Evolutionary conservation across 1,140 invertebrate genomes (phyloP).

Genomic region (Paraescarpia echinospica): DNA sequence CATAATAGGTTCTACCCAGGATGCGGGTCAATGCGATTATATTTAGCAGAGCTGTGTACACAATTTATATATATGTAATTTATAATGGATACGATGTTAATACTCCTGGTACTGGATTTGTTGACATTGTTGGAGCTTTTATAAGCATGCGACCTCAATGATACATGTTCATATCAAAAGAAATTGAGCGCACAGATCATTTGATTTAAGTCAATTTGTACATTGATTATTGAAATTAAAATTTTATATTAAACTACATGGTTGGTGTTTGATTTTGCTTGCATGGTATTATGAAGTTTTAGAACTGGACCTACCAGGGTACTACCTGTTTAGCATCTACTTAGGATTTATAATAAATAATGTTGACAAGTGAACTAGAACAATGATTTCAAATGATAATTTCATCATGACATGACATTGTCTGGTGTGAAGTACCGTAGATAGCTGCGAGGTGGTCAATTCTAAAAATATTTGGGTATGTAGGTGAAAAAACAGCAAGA

Average conservation of each 20-base stretch:
- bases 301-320: background rate
- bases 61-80: background rate
- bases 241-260: background rate
- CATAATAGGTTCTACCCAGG: background rate
- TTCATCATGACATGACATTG: too few species aligned
- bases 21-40: background rate
- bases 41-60: background rate
- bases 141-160: background rate
- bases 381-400: too few species aligned
- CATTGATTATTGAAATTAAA: slow-evolving; percentile 1
- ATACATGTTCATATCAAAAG: background rate
- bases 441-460: too few species aligned
- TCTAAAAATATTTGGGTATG: too few species aligned
- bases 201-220: background rate
- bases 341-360: too few species aligned
- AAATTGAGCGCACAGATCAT: background rate
- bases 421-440: too few species aligned
- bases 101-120: background rate
- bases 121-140: background rate
- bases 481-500: too few species aligned
- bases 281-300: background rate
- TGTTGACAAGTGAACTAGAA: too few species aligned
- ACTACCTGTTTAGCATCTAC: background rate
- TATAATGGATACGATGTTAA: background rate
- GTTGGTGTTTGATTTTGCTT: background rate